Conservation (phyloP, 1,140 invertebrate genomes). For the Drosophila subobscura region DNA sequence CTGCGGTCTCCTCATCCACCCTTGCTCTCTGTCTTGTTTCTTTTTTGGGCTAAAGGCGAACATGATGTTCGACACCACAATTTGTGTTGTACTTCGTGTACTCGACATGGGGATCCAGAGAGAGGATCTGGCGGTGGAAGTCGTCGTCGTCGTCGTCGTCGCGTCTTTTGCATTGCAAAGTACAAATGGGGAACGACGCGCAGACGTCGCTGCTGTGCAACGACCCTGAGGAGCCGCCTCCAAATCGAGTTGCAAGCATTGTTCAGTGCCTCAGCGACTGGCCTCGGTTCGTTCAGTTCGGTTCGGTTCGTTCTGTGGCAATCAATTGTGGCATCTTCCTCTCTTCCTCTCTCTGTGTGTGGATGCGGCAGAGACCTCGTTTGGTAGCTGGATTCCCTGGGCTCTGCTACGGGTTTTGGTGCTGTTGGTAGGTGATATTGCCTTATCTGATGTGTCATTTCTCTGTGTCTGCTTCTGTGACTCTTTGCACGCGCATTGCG, state of each 20-base stretch:
- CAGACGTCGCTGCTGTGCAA: constrained; percentile 61
- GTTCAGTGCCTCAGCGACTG: constrained; percentile 13
- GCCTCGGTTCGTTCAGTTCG: constrained; percentile 52
- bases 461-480: constrained; percentile 69
- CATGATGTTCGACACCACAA: constrained; percentile 81
- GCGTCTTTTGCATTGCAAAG: constrained; percentile 76
- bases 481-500: constrained; percentile 69
- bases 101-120: constrained; percentile 33
- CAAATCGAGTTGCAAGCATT: constrained; percentile 27
- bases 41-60: constrained; percentile 42
- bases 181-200: constrained; percentile 64
- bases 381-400: no score
- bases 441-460: constrained; percentile 83
- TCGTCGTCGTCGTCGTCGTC: constrained; percentile 11
- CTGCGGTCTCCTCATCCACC: no score
- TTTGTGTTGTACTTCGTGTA: constrained; percentile 79
- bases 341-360: not conserved
- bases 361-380: constrained; percentile 7
- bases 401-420: no score
- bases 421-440: constrained; percentile 71
- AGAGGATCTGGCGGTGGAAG: constrained; percentile 31
- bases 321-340: constrained; percentile 71
- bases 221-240: constrained; percentile 61
- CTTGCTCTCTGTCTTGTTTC: not conserved
- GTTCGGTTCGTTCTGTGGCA: constrained; percentile 38